Percentiles rank a stretch among this genome's conserved stretches.
Conservation (phyloP, 2,888 invertebrate species). For the Digitonthophagus gazella region DNA sequence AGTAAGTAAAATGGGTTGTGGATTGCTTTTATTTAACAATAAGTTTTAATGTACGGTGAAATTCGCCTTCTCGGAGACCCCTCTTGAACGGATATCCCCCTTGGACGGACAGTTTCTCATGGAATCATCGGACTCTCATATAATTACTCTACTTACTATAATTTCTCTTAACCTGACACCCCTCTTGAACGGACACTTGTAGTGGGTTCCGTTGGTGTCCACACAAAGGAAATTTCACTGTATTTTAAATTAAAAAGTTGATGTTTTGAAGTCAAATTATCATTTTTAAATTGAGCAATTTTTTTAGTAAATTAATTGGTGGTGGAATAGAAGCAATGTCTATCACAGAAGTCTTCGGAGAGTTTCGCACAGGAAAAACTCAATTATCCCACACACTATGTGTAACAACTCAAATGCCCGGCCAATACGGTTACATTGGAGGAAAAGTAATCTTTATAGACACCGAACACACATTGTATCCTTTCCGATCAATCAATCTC, state of each 20-base stretch:
- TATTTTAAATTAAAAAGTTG: too few relatives aligned
- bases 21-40: neutral
- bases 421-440: conserved; percentile 64
- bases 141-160: neutral
- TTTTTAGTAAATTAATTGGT: conserved; percentile 66
- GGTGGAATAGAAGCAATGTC: conserved; percentile 83
- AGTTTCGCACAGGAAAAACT: conserved; percentile 80
- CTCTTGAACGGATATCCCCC: too few relatives aligned
- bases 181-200: too few relatives aligned
- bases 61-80: neutral
- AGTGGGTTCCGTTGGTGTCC: too few relatives aligned
- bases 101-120: too few relatives aligned
- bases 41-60: neutral
- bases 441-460: conserved; percentile 82
- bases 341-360: conserved; percentile 81
- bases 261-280: too few relatives aligned
- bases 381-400: conserved; percentile 78
- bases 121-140: neutral
- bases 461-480: conserved; percentile 83
- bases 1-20: conserved; percentile 56
- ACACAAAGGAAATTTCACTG: too few relatives aligned
- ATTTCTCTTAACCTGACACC: neutral
- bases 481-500: conserved; percentile 47
- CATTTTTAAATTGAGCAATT: conserved; percentile 22
- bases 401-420: conserved; percentile 75